Conservation (phyloP, 2,888 invertebrate genomes). For the Cataglyphis livida region DNA sequence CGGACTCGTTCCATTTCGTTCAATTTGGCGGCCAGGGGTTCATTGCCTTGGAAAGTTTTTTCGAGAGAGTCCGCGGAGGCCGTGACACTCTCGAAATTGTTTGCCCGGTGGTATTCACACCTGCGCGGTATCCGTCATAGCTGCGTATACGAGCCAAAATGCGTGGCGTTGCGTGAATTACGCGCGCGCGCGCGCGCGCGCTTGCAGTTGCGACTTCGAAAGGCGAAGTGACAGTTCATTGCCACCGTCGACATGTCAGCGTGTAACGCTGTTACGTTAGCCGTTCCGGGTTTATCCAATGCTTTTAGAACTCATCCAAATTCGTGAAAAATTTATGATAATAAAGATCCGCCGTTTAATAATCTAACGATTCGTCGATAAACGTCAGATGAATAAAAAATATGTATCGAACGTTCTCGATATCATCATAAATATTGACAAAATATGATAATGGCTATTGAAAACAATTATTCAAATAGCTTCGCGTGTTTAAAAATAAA, state of each 20-base stretch:
- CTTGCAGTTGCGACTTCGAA: constrained; percentile 70
- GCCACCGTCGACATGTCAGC: constrained; percentile 50
- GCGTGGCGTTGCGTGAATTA: constrained; percentile 69
- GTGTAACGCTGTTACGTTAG: constrained; percentile 48
- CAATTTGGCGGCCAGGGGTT: constrained; percentile 68
- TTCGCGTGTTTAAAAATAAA: neutral
- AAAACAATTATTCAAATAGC: neutral
- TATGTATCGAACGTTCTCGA: neutral
- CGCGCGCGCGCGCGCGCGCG: constrained; percentile 70
- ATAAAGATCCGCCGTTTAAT: neutral
- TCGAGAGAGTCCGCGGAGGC: constrained; percentile 64
- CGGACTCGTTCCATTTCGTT: constrained; percentile 62
- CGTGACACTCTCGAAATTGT: constrained; percentile 77
- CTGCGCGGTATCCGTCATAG: constrained; percentile 57
- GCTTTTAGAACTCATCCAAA: neutral
- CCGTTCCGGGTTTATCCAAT: constrained; percentile 16
- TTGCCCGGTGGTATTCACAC: constrained; percentile 49
- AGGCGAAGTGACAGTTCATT: constrained; percentile 68
- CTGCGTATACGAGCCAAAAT: constrained; percentile 56
- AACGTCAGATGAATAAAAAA: neutral
- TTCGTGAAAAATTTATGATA: neutral
- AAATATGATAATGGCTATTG: neutral
- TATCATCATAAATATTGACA: neutral
- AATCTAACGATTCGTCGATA: neutral
- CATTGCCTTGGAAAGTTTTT: constrained; percentile 82